Conservation (phyloP, 1,140 invertebrate species). For the Dufourea novaeangliae region DNA sequence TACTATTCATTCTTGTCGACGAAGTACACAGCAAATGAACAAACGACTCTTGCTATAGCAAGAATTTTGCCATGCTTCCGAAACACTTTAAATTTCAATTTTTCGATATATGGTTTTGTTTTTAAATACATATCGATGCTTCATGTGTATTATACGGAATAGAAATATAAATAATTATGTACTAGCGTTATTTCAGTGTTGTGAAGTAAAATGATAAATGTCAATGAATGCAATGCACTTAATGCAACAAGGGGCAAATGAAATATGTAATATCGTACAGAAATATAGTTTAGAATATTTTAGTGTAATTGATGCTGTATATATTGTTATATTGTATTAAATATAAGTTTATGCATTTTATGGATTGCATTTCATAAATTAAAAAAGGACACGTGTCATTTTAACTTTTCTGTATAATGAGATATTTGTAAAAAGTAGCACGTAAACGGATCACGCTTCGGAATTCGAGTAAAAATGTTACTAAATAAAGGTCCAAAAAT, state of each 20-base stretch:
- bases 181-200: too few relatives aligned
- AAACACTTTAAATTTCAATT: not conserved
- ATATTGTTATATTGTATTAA: not conserved
- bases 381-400: not conserved
- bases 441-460: too few relatives aligned
- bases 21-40: not conserved
- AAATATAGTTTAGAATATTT: not conserved
- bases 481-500: constrained; percentile 63
- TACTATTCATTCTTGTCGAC: too few relatives aligned
- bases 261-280: not conserved
- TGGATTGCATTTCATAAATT: not conserved
- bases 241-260: not conserved
- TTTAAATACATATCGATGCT: not conserved
- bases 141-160: too few relatives aligned
- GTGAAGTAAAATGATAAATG: not conserved
- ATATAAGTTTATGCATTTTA: not conserved
- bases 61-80: not conserved
- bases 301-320: not conserved
- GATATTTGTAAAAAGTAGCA: not conserved
- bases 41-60: not conserved
- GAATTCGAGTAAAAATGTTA: constrained; percentile 1
- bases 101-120: not conserved
- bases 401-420: fast-evolving
- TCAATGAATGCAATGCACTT: not conserved
- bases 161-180: too few relatives aligned